phyloP scores from a whole-genome alignment of 2,888 invertebrate species.

The Arrhopalites spinosus region DNA sequence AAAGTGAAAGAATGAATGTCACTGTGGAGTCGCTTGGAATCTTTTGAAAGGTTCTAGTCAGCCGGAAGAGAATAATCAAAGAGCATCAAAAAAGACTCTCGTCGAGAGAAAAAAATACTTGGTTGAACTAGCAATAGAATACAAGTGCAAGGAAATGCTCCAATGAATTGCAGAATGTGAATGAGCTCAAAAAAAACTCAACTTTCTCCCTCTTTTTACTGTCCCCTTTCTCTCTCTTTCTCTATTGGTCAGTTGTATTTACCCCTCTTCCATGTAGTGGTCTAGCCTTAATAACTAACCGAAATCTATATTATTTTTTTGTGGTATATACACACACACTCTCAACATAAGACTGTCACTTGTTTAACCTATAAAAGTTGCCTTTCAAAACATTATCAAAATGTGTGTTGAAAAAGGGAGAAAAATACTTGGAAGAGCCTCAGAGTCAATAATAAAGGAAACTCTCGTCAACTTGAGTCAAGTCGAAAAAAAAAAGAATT shows the following conservation, averaged over 20 bases:
- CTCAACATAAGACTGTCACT: too few relatives aligned
- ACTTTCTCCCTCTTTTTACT: too few relatives aligned
- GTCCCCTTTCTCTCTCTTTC: too few relatives aligned
- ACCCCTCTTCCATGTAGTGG: too few relatives aligned
- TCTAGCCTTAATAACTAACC: too few relatives aligned
- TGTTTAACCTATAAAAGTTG: too few relatives aligned
- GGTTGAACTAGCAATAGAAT: background rate
- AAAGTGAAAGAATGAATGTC: slow-evolving; percentile 16
- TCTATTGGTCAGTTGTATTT: too few relatives aligned
- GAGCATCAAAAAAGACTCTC: background rate
- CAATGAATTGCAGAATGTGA: background rate
- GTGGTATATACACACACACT: too few relatives aligned
- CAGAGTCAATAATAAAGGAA: background rate
- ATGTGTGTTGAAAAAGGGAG: background rate
- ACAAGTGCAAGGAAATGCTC: background rate
- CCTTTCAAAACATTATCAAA: background rate
- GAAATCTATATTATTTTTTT: too few relatives aligned
- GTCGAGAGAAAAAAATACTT: too few relatives aligned
- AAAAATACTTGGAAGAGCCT: background rate
- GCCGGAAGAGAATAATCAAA: slow-evolving; percentile 28
- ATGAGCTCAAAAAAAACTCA: too few relatives aligned
- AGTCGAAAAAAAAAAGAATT: too few relatives aligned
- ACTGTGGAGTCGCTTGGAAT: slow-evolving; percentile 10
- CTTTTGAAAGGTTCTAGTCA: slow-evolving; percentile 19
- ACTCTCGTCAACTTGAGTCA: background rate